Percentiles rank a stretch among this genome's conserved stretches.
Evolutionary conservation across 2,113 vertebrate species (phyloP).

Genomic region (Gnathonemus longibarbis): DNA sequence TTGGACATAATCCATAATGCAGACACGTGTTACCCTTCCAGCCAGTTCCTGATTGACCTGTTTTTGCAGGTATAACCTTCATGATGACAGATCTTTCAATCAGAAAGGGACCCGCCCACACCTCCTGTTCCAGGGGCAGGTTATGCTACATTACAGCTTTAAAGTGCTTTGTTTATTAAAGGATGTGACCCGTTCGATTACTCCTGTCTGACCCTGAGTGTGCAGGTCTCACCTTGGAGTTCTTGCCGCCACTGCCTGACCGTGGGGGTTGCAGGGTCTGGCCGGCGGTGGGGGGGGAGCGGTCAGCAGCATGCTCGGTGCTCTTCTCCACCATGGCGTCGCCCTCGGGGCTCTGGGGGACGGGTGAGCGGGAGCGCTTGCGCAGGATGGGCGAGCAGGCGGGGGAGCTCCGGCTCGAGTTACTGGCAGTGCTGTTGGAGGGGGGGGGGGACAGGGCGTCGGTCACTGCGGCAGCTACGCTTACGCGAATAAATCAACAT

Average conservation of each 20-base stretch:
- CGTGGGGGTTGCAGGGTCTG: constrained; percentile 53
- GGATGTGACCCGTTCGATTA: neutral
- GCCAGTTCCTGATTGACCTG: neutral
- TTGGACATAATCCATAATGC: neutral
- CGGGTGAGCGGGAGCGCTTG: constrained; percentile 77
- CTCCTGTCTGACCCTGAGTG: neutral
- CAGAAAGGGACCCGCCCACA: neutral
- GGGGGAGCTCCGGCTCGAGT: constrained; percentile 84
- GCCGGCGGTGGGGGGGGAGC: constrained; percentile 78
- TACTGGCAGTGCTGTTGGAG: constrained; percentile 77
- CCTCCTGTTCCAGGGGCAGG: neutral
- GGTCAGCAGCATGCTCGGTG: constrained; percentile 78
- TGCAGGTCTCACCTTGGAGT: constrained; percentile 73
- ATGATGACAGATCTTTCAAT: neutral
- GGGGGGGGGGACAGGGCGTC: neutral
- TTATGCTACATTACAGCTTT: neutral
- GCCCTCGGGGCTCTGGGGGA: constrained; percentile 67
- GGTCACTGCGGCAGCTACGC: neutral
- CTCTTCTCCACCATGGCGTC: constrained; percentile 88
- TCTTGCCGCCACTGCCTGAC: constrained; percentile 51
- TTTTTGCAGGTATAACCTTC: neutral
- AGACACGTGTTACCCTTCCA: neutral
- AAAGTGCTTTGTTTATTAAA: neutral
- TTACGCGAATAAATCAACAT: neutral
- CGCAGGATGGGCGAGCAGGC: constrained; percentile 84